Conservation (phyloP, 2,888 invertebrate species). For the Therioaphis trifolii region DNA sequence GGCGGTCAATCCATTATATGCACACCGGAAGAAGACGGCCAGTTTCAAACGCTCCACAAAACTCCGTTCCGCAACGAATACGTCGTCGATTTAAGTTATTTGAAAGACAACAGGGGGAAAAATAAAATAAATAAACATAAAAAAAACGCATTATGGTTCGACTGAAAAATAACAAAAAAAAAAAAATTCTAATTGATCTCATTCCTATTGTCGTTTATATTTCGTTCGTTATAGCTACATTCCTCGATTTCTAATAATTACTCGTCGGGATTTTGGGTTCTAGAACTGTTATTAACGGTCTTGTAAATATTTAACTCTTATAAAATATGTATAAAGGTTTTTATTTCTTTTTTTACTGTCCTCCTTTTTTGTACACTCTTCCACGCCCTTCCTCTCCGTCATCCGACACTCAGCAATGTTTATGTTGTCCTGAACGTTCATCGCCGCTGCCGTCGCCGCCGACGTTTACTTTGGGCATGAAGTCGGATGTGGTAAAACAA, state of each 20-base stretch:
- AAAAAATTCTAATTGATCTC: constrained; percentile 11
- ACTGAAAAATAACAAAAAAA: neutral
- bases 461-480: constrained; percentile 31
- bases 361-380: neutral
- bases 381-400: neutral
- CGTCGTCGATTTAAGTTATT: constrained; percentile 17
- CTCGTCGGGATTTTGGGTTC: constrained; percentile 23
- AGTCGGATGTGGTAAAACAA: constrained; percentile 60
- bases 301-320: constrained; percentile 53
- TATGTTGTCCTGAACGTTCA: constrained; percentile 44
- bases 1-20: constrained; percentile 17
- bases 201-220: neutral
- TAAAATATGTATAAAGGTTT: constrained; percentile 43
- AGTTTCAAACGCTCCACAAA: constrained; percentile 37
- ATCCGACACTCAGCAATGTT: neutral
- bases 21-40: constrained; percentile 47
- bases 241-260: neutral
- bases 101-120: constrained; percentile 11
- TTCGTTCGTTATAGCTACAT: neutral
- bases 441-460: neutral
- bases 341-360: constrained; percentile 3
- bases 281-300: constrained; percentile 33
- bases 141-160: constrained; percentile 10
- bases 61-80: constrained; percentile 32
- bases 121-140: constrained; percentile 8